Evolutionary conservation across 2,113 vertebrate genomes (phyloP), one percentile per base, ranked within the genome.

Genomic region (Etheostoma spectabile): DNA sequence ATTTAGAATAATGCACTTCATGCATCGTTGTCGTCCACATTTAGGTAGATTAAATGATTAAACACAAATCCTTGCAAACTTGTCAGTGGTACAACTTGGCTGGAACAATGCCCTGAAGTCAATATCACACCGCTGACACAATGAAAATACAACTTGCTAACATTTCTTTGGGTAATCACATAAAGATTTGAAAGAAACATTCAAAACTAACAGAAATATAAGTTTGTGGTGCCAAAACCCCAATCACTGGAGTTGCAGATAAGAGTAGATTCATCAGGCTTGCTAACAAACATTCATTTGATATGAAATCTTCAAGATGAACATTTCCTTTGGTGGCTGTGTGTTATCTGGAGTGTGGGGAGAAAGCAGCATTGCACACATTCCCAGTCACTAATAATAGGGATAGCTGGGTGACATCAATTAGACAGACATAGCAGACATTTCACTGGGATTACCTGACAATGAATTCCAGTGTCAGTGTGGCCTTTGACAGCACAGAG

Each of bases 361-460:
- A 52, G 61, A 78, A 73, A 79, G 64, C 48, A 71, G 74, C 69
- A 85, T 86, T 72, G 73, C 57, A 65, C 81, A 87, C 13, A 83
- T 77, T 90, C 77, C 75, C 78, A 80, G 55, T 82, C 35, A 59
- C 73, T 84, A 69, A 82, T 79, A 90, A 84, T 84, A 66, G 68
- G 64, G 59, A 59, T 77, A 73, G 60, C 76, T 82, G 76, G 75
- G 72, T 82, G 84, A 90, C 80, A 89, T 88, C 59, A 82, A 83
- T 87, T 87, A 84, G 77, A 55, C 49, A 82, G 63, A 45, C 84
- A 86, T 73, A 79, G 82, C 88, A 85, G 81, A 80, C 86, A 90
- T 92, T 93, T 87, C 53, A 59, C 60, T 42, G 65, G 82, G 74
- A 83, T 92, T 90, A 91, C 78, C 82, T 88, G 71, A 85, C 82